Evolutionary conservation across 1,140 invertebrate genomes (phyloP), one percentile per base, ranked within the genome.

Genomic region (Pachyrhynchus sulphureomaculatus): DNA sequence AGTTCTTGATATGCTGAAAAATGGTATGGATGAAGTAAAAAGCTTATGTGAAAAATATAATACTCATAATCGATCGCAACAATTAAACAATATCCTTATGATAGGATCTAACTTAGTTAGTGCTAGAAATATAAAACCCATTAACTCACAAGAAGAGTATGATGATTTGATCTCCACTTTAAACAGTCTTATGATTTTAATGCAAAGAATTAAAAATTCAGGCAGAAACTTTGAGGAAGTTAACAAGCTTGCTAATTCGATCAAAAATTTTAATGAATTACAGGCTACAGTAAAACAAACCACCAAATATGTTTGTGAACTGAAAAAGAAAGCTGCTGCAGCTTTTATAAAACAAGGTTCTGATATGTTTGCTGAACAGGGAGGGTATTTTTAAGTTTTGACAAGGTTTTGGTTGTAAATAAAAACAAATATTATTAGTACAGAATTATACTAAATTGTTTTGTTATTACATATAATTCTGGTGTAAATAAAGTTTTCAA

Each of bases 101-200:
- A 10, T 36, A 20, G 41, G 44, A 37, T 34, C 34, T 12, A 55
- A 53, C 52, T 12, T 39, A 21, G 26, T 64, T 17, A 45, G 29
- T 45, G 23, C 52, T 10, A 24, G 48, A 23, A 64, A 64, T 41
- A 37, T 64, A 21, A 49, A 59, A 52, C 37, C 48, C 12, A 51
- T 59, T 15, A 44, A 42, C 15, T 57, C 47, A 10, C 54, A 58
- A 33, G 36, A 59, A 26, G 54, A 64, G 37, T 64, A 59, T 64
- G 41, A 64, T 47, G 33, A 53, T 9, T 48, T 64, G 32, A 44
- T 62, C 6, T 24, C 15, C 2, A 21, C 41, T 3, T 49, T 62
- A 24, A 15, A 37, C 4, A 51, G 32, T 26, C 34, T 62, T 4
- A 37, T 24, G 4, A 9, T n/a, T 26, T 13, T 34, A 0, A 9